Conservation (phyloP, 1,140 invertebrate species). For the Drosophila grimshawi region DNA sequence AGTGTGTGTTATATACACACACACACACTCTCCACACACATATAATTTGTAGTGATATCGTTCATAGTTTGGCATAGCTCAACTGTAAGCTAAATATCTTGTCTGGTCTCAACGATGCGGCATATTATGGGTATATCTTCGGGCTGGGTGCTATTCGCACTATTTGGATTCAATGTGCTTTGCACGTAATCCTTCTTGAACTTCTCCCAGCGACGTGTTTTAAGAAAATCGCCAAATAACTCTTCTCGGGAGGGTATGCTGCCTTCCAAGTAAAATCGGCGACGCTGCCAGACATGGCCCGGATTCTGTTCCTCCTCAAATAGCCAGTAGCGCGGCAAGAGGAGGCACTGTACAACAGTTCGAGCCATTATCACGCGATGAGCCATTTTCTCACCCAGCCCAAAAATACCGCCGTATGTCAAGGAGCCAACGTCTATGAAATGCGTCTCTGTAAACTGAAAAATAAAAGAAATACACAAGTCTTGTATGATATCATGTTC, state of each 20-base stretch:
- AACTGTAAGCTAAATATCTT: conserved; percentile 20
- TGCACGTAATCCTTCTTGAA: conserved; percentile 85
- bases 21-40: background rate
- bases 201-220: conserved; percentile 85
- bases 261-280: conserved; percentile 85
- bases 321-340: conserved; percentile 87
- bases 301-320: conserved; percentile 85
- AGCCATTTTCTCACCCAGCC: conserved; percentile 85
- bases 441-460: conserved; percentile 48
- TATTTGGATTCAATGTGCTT: conserved; percentile 25
- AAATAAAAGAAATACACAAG: background rate
- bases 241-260: conserved; percentile 85
- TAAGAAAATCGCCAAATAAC: conserved; percentile 85
- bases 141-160: conserved; percentile 38
- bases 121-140: conserved; percentile 76
- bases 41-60: conserved; percentile 9
- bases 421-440: conserved; percentile 81
- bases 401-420: conserved; percentile 76
- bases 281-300: conserved; percentile 87
- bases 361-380: conserved; percentile 86
- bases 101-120: conserved; percentile 65
- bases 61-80: too few relatives aligned
- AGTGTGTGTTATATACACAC: too few relatives aligned
- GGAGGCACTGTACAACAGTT: conserved; percentile 85
- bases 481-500: background rate